Conservation (phyloP, 2,113 vertebrate species). For the Alligator mississippiensis region DNA sequence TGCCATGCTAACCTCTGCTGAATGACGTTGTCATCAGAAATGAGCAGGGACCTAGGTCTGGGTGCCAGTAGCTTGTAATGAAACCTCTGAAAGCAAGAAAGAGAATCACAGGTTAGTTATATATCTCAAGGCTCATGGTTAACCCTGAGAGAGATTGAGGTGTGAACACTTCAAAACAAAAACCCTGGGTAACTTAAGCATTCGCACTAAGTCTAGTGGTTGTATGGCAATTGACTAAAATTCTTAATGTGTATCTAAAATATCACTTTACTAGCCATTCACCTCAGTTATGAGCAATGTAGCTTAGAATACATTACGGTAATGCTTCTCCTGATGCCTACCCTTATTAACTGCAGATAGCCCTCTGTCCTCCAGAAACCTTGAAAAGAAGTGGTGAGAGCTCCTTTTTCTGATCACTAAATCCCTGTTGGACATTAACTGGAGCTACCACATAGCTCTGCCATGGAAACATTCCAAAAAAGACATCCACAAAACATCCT, state of each 20-base stretch:
- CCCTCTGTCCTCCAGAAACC: neutral
- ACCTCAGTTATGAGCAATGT: neutral
- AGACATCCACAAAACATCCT: neutral
- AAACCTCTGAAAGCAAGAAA: slow-evolving; percentile 41
- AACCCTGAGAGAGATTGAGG: slow-evolving; percentile 50
- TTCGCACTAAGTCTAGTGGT: slow-evolving; percentile 31
- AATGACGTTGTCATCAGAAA: slow-evolving; percentile 24
- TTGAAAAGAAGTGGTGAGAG: neutral
- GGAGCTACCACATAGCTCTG: neutral
- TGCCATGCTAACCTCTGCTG: slow-evolving; percentile 7
- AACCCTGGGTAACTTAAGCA: slow-evolving; percentile 54
- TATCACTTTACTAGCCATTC: slow-evolving; percentile 23
- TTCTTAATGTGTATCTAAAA: slow-evolving; percentile 30
- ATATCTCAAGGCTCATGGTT: slow-evolving; percentile 28
- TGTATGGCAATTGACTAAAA: slow-evolving; percentile 20
- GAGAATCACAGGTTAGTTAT: slow-evolving; percentile 50
- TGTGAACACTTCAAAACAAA: slow-evolving; percentile 36
- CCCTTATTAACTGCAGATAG: neutral
- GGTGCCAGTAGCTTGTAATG: slow-evolving; percentile 24
- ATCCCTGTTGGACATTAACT: neutral
- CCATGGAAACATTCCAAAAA: neutral
- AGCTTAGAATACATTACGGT: neutral
- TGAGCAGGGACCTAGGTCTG: slow-evolving; percentile 6
- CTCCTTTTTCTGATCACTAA: neutral
- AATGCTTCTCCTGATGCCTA: neutral